phyloP scores from a whole-genome alignment of 2,888 invertebrate species.

The Caenorhabditis sp. region DNA sequence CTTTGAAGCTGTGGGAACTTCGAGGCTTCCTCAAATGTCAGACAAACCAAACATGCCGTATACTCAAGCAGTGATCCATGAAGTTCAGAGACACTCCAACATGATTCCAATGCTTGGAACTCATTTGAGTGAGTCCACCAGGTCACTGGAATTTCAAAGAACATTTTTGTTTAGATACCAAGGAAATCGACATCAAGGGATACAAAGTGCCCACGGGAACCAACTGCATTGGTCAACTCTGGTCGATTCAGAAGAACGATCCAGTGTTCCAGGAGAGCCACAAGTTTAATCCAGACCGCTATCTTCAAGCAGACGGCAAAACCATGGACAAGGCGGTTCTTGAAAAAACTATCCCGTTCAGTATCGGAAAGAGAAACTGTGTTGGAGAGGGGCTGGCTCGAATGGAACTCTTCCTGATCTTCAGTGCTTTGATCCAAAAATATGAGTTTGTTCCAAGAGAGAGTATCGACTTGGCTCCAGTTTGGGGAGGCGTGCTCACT shows the following conservation, averaged over 20 bases:
- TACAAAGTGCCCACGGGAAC: not conserved
- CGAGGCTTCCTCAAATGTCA: constrained; percentile 16
- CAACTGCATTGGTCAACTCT: not conserved
- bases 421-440: not conserved
- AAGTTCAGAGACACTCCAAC: not conserved
- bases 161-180: not conserved
- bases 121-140: not conserved
- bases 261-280: not conserved
- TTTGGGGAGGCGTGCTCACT: not conserved
- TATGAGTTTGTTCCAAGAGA: not conserved
- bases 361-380: not conserved
- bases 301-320: not conserved
- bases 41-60: not conserved
- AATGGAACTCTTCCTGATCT: not conserved
- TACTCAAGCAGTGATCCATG: constrained; percentile 4
- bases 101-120: not conserved
- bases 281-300: not conserved
- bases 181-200: not conserved
- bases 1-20: constrained; percentile 54
- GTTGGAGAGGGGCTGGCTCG: not conserved
- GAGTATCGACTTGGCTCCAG: not conserved
- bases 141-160: no score
- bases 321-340: not conserved
- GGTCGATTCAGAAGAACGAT: not conserved
- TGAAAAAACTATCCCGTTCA: not conserved